A percentile compares a stretch with the other conserved stretches of the same genome.
These are phyloP conservation scores for Caenorhabditis becei DNA, from an alignment of 2,888 invertebrate genomes.

Conservation along the genomic window DNA sequence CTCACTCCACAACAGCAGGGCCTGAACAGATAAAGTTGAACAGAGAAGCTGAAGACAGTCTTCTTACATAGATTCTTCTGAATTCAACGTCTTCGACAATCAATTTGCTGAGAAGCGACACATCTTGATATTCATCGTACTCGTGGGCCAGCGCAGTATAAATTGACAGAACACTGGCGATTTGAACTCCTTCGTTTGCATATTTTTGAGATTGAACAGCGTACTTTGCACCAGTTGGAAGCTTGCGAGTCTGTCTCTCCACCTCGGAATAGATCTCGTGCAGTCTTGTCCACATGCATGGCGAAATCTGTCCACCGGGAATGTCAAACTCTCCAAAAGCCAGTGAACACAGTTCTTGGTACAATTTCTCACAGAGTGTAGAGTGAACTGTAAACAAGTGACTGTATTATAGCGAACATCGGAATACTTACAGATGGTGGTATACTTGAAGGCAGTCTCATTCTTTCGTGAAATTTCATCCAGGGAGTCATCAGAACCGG, in stretches of 20 bases:
- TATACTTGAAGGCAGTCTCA: conserved; percentile 51
- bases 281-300: conserved; percentile 53
- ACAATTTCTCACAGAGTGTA: conserved; percentile 48
- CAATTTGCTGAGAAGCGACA: conserved; percentile 48
- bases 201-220: conserved; percentile 42
- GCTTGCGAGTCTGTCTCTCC: conserved; percentile 49
- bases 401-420: background rate
- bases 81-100: conserved; percentile 56
- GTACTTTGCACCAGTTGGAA: conserved; percentile 37
- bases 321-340: conserved; percentile 52
- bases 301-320: conserved; percentile 47
- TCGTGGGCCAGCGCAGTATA: conserved; percentile 56
- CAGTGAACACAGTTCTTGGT: conserved; percentile 40
- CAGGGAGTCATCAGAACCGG: background rate
- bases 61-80: conserved; percentile 50
- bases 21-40: conserved; percentile 18
- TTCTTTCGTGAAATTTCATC: conserved; percentile 35
- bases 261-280: conserved; percentile 55
- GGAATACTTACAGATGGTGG: conserved; percentile 39
- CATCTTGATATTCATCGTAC: conserved; percentile 35
- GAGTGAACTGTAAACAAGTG: conserved; percentile 48
- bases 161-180: conserved; percentile 44
- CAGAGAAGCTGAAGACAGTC: background rate
- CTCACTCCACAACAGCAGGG: conserved; percentile 56
- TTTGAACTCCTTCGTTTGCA: conserved; percentile 62